Base-by-base conservation (phyloP, 2,113 vertebrate species). In the Tragulus kanchil region DNA sequence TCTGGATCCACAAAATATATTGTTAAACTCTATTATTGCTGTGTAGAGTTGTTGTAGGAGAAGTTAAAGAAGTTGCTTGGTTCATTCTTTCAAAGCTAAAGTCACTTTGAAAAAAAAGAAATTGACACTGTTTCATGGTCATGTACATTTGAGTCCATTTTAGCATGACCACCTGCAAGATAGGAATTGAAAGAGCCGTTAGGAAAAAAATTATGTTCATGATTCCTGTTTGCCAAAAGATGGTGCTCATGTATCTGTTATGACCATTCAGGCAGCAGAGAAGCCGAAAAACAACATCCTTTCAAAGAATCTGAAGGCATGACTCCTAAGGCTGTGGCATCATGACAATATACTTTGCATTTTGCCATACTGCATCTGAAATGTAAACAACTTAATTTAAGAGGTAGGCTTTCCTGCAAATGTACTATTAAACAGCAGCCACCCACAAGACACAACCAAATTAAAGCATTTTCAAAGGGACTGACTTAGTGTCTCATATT, bases 321-420 rank as follows among this genome's bases (percentile, higher is more conserved):
- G 42, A 86, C 86, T 89, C 64, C 8, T 59, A 65, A 59, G 77
- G 16, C 52, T 81, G 94, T 90, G 71, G 96, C 97, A 88, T 97
- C 94, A 95, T 67, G 81, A 91, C 86, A 94, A 73, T 90, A n/a
- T 61, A 65, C 88, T 98, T 97, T n/a, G 10, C 78, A 90, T 97
- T 95, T 98, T 98, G 45, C 6, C 59, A 85, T 88, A 93, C 82
- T 94, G 86, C 89, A 69, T 31, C 95, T 75, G 91, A 96, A 98
- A 98, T 98, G 85, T 91, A 97, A 98, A 97, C 90, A 98, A 95
- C 97, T 97, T 95, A 65, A 96, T 97, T 98, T 96, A 97, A 97
- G 97, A 92, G 81, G 94, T 85, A 98, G 42, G 58, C 92, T 96
- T 89, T 75, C 91, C 94, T 87, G 5, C 79, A 97, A 98, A 97